A percentile compares a stretch with the other conserved stretches of the same genome.
Evolutionary conservation across 2,113 vertebrate species (phyloP).

Genomic region (Poeciliopsis prolifica): DNA sequence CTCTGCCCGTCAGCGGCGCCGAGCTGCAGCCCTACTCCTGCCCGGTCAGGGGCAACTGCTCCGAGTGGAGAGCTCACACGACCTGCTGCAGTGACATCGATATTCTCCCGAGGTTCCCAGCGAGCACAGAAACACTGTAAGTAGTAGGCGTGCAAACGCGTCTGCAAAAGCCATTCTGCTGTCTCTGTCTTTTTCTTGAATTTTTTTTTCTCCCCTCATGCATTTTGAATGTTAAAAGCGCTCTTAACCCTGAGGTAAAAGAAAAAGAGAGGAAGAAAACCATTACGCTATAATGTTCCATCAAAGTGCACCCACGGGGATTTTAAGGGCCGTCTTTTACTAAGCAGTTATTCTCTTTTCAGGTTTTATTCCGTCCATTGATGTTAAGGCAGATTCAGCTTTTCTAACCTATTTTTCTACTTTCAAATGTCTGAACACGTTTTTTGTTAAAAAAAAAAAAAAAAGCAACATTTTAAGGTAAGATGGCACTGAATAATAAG

Average conservation of each 20-base stretch:
- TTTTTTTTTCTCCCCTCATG: neutral
- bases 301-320: slow-evolving; percentile 53
- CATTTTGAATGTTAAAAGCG: slow-evolving; percentile 46
- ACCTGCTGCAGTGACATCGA: slow-evolving; percentile 87
- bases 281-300: slow-evolving; percentile 53
- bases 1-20: slow-evolving; percentile 20
- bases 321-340: slow-evolving; percentile 31
- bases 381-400: neutral
- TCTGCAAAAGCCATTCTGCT: slow-evolving; percentile 59
- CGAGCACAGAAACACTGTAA: slow-evolving; percentile 90
- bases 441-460: too few species aligned
- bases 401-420: neutral
- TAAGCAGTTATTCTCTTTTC: slow-evolving; percentile 44
- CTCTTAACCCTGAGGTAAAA: slow-evolving; percentile 51
- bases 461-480: neutral
- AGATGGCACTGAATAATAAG: neutral
- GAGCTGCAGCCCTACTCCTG: slow-evolving; percentile 64
- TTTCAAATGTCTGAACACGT: neutral
- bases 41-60: slow-evolving; percentile 85
- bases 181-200: neutral
- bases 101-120: slow-evolving; percentile 85
- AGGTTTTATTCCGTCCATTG: slow-evolving; percentile 27
- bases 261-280: neutral
- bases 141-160: slow-evolving; percentile 72
- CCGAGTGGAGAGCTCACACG: slow-evolving; percentile 82